Evolutionary conservation across 2,888 invertebrate species (phyloP), one percentile per base, ranked within the genome.

Genomic region (Idaea biselata): DNA sequence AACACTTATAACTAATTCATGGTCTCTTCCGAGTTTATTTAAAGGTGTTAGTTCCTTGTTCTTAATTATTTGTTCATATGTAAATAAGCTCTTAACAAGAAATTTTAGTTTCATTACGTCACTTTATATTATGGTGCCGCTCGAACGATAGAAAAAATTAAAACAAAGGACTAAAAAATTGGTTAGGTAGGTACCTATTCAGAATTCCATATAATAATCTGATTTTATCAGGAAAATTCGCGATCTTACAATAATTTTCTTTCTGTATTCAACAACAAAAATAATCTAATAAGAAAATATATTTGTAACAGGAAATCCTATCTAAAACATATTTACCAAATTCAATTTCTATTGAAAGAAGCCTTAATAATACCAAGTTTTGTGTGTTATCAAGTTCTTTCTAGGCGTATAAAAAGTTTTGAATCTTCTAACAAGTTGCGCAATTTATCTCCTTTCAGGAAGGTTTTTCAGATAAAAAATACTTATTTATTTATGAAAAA

Each of bases 1-100:
- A 69, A 65, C 68, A 70, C 72, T 76, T 77, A 77, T 67, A 64
- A 73, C 71, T 65, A 65, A 68, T 68, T 72, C 81, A 81, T 73
- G 80, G 82, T 79, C 77, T 76, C 73, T 79, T 80, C 81, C 79
- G 72, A 78, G 73, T 77, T 76, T 70, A 60, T 60, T 63, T 73
- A 69, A 68, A 66, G 63, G 65, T 61, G 64, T 71, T 68, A 75
- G 70, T 73, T 69, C 70, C 65, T 66, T 33, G 60, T 64, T 74
- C 65, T 69, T 68, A 68, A 69, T 73, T 65, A 58, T 60, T 57
- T 44, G 3, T 18, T 56, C 1, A 18, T 56, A 25, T 25, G 25
- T 25, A 25, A 25, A 25, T 25, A 25, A 25, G 25, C 5, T 25
- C 25, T 25, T 5, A 25, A 25, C 25, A 25, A 14, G 44, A 44